Evolutionary conservation across 1,140 invertebrate species (phyloP).

Genomic region (Drosophila asahinai): DNA sequence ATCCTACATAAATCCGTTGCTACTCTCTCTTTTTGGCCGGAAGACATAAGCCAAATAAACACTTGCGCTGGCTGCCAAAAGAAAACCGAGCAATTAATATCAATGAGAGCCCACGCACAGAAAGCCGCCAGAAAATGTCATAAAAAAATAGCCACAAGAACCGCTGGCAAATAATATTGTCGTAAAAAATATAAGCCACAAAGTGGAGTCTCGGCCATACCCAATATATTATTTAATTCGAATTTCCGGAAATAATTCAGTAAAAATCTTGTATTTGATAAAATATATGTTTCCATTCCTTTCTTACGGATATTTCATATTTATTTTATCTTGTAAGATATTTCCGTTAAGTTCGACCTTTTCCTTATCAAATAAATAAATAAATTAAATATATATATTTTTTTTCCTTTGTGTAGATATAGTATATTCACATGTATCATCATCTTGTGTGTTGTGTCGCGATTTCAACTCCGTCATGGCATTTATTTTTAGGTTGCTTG

Average conservation of each 20-base stretch:
- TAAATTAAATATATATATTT: neutral
- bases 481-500: slow-evolving; percentile 43
- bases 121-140: slow-evolving; percentile 38
- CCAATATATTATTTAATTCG: no score
- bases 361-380: neutral
- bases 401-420: neutral
- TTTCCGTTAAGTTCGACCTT: no score
- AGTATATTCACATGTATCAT: slow-evolving; percentile 24
- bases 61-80: slow-evolving; percentile 44
- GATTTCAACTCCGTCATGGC: slow-evolving; percentile 44
- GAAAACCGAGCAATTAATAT: slow-evolving; percentile 44
- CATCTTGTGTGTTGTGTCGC: slow-evolving; percentile 8
- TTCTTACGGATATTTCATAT: no score
- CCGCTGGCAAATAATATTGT: slow-evolving; percentile 38
- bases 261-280: no score
- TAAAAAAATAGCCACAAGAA: slow-evolving; percentile 50
- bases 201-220: slow-evolving; percentile 21
- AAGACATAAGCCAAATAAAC: slow-evolving; percentile 46
- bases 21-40: slow-evolving; percentile 23
- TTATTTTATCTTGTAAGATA: no score
- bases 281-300: no score
- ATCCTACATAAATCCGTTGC: neutral
- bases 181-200: slow-evolving; percentile 48
- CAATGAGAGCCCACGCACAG: slow-evolving; percentile 45
- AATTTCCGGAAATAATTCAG: no score